Base-by-base conservation (phyloP, 2,888 invertebrate genomes). In the Ceramica pisi region DNA sequence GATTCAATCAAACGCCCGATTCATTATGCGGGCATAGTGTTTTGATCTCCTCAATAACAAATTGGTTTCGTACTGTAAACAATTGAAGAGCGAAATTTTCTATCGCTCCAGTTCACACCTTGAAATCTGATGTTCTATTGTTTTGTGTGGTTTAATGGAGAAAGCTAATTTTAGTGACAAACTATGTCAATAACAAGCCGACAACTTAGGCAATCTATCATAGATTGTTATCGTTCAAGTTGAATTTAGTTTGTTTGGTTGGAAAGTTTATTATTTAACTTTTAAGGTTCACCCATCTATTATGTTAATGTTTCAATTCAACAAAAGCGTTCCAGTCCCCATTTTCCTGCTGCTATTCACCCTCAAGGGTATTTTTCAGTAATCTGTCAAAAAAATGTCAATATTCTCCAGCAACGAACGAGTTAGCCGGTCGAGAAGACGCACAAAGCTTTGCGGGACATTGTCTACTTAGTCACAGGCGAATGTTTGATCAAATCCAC, bases 1-100 rank as follows among this genome's bases (percentile, higher is more conserved):
- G 89, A 90, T 92, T 92, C 90, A 90, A 92, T 94, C 90, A 89
- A 89, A 87, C 82, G 80, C 84, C 77, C 70, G 82, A 87, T 91
- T 92, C 89, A 92, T 92, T 92, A 91, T 89, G 85, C 89, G 85
- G 87, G 80, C 84, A 83, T 84, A 88, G 83, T 89, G 86, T 90
- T 90, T 86, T 86, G 86, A 81, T 83, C 75, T 68, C 53, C 65
- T 74, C 68, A 81, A 75, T 77, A 81, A 76, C 70, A 71, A 80
- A 81, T 80, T 77, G 61, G 61, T 70, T 77, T 81, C 66, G 50
- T 79, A 83, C 76, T 75, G 78, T 79, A 80, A 80, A 77, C 76
- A 63, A 80, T 73, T 71, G 77, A 63, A 38, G 57, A 50, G 14
- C 70, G 44, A 72, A 71, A 73, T 65, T 82, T 72, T 81, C 62